These are phyloP conservation scores for Chloromyia formosa DNA, from an alignment of 2,888 invertebrate species.

Conservation along the genomic window DNA sequence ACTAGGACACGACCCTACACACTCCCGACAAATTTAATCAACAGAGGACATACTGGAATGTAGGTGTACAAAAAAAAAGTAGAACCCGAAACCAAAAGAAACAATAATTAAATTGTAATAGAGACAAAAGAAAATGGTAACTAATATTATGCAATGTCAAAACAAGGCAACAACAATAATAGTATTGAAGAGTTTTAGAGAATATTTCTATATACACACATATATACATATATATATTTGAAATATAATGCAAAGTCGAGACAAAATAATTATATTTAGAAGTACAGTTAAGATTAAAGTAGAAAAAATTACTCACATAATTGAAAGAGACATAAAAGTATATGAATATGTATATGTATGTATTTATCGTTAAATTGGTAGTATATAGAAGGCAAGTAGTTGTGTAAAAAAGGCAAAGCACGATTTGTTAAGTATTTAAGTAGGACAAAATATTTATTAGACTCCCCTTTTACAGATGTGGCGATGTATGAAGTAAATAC, in stretches of 20 bases:
- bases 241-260: neutral
- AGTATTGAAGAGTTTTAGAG: conserved; percentile 39
- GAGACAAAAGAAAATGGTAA: neutral
- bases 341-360: conserved; percentile 22
- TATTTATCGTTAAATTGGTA: conserved; percentile 5
- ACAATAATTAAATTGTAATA: conserved; percentile 31
- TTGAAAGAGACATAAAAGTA: conserved; percentile 2
- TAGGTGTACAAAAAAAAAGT: conserved; percentile 11
- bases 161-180: conserved; percentile 36
- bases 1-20: too few species aligned
- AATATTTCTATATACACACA: conserved; percentile 20
- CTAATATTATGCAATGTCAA: conserved; percentile 35
- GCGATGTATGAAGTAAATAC: too few species aligned
- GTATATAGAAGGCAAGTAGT: neutral
- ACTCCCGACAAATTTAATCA: too few species aligned
- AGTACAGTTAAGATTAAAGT: conserved; percentile 19
- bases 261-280: conserved; percentile 14
- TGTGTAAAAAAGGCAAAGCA: conserved; percentile 6
- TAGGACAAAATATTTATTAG: conserved; percentile 3
- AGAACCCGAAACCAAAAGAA: conserved; percentile 7
- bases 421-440: neutral
- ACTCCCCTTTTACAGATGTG: too few species aligned
- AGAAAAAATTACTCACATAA: neutral
- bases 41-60: too few species aligned
- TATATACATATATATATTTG: conserved; percentile 8